These are phyloP conservation scores for Procavia capensis DNA, from an alignment of 2,113 vertebrate genomes.

Conservation along the genomic window DNA sequence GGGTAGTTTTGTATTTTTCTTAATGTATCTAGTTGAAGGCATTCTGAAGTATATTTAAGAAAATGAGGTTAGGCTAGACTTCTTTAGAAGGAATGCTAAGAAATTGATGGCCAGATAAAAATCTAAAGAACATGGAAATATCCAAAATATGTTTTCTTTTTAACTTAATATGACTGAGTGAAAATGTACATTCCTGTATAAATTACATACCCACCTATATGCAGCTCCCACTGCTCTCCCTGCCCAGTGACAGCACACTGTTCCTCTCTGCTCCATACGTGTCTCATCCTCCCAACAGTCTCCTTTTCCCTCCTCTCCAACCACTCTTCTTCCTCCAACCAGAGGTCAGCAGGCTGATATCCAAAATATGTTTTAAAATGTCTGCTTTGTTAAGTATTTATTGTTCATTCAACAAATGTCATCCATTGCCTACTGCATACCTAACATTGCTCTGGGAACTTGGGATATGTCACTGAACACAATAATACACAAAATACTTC, in stretches of 20 bases:
- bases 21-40: constrained; percentile 10
- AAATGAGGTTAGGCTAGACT: not conserved
- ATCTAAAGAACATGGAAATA: constrained; percentile 46
- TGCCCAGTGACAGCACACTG: too few relatives aligned
- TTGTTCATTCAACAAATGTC: constrained; percentile 37
- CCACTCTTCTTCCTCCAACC: too few relatives aligned
- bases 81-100: not conserved
- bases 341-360: too few relatives aligned
- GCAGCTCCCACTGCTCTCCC: too few relatives aligned
- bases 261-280: too few relatives aligned
- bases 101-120: constrained; percentile 19
- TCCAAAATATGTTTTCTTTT: too few relatives aligned
- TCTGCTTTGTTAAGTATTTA: not conserved
- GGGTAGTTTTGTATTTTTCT: not conserved
- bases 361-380: constrained; percentile 44
- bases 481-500: not conserved
- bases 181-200: too few relatives aligned
- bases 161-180: too few relatives aligned
- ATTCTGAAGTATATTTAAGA: not conserved
- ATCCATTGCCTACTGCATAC: not conserved
- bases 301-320: too few relatives aligned
- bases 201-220: too few relatives aligned
- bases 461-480: constrained; percentile 16
- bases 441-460: not conserved
- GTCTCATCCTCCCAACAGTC: too few relatives aligned